phyloP scores from a whole-genome alignment of 2,888 invertebrate species.

The Operophtera brumata region DNA sequence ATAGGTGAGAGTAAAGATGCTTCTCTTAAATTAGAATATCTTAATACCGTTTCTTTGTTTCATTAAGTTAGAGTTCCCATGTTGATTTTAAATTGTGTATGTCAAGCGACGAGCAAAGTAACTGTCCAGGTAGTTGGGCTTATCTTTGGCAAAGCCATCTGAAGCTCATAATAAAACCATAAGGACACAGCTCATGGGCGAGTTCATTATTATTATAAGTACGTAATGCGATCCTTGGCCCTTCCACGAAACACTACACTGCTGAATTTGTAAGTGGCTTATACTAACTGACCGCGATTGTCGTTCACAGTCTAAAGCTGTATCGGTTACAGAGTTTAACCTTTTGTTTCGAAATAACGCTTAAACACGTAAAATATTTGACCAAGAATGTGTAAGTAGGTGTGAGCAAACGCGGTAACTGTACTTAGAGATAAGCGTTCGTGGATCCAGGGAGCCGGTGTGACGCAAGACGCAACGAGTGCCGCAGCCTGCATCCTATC shows the following conservation, averaged over 20 bases:
- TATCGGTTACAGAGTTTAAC: constrained; percentile 36
- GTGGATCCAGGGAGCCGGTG: constrained; percentile 53
- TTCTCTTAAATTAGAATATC: not conserved
- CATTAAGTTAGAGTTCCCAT: too few relatives aligned
- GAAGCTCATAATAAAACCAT: constrained; percentile 32
- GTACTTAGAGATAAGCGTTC: constrained; percentile 56
- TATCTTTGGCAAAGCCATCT: constrained; percentile 23
- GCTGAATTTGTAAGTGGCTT: constrained; percentile 51
- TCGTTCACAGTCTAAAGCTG: constrained; percentile 36
- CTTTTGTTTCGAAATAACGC: constrained; percentile 26
- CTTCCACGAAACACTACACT: constrained; percentile 55
- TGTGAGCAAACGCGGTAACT: constrained; percentile 45
- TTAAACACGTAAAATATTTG: constrained; percentile 30
- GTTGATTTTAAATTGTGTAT: too few relatives aligned
- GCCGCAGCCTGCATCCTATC: constrained; percentile 59
- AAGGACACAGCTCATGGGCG: constrained; percentile 14
- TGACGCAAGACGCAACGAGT: constrained; percentile 64
- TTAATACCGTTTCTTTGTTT: too few relatives aligned
- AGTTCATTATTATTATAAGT: constrained; percentile 33
- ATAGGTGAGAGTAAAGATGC: constrained; percentile 1
- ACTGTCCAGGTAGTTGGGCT: not conserved
- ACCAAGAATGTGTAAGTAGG: constrained; percentile 47
- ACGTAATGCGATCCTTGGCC: constrained; percentile 47
- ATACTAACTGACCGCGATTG: constrained; percentile 42
- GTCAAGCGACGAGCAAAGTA: too few relatives aligned